Conservation (phyloP, 1,140 invertebrate species). For the Trichoplusia ni region DNA sequence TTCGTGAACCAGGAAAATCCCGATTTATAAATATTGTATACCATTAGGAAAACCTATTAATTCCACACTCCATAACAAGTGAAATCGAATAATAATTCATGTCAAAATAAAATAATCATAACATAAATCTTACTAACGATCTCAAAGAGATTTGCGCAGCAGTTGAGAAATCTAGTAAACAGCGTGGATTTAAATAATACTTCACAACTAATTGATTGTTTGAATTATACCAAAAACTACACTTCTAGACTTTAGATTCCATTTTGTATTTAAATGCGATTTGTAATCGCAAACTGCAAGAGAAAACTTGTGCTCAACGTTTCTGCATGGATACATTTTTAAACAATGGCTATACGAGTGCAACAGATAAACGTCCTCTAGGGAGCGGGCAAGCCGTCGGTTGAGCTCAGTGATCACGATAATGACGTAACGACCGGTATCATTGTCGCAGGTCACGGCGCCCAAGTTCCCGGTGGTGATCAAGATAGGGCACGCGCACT, state of each 20-base stretch:
- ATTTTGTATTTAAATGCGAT: background rate
- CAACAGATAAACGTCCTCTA: background rate
- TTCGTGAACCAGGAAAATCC: constrained; percentile 9
- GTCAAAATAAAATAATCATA: constrained; percentile 37
- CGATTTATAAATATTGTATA: background rate
- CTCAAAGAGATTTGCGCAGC: constrained; percentile 24
- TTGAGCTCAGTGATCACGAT: constrained; percentile 10
- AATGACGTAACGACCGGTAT: constrained; percentile 33
- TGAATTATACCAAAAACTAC: background rate
- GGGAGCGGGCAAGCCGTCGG: background rate
- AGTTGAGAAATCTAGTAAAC: constrained; percentile 13
- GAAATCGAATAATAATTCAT: constrained; percentile 7
- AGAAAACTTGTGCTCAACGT: background rate
- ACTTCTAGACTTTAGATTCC: no score
- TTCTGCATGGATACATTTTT: background rate
- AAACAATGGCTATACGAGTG: no score
- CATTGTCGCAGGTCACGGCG: constrained; percentile 85
- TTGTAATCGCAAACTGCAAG: background rate
- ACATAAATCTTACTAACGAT: constrained; percentile 44
- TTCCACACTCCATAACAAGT: background rate
- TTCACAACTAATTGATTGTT: constrained; percentile 9
- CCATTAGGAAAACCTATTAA: no score
- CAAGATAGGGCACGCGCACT: constrained; percentile 98
- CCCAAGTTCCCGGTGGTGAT: constrained; percentile 94
- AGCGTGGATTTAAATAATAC: constrained; percentile 16